These are phyloP conservation scores for Intellagama lesueurii DNA, from an alignment of 2,797 vertebrate genomes.

Conservation along the genomic window DNA sequence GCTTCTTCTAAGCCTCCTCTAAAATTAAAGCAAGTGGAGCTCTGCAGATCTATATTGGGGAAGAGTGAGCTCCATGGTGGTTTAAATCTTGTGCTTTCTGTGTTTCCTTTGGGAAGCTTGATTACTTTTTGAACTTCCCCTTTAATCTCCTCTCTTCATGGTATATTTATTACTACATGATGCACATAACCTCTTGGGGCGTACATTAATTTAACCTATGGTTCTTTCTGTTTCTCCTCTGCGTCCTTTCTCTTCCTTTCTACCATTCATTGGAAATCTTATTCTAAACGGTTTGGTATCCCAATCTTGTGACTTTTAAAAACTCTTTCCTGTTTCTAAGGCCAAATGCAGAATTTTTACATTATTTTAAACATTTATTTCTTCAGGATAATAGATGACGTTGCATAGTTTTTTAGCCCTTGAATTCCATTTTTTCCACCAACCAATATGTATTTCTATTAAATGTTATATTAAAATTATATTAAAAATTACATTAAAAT, in stretches of 20 bases:
- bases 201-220: conserved; percentile 61
- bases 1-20: background rate
- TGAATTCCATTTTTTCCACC: background rate
- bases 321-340: conserved; percentile 46
- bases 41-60: conserved; percentile 2
- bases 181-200: conserved; percentile 61
- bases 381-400: conserved; percentile 47
- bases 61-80: background rate
- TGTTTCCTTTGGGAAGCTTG: conserved; percentile 41
- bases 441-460: background rate
- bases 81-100: conserved; percentile 5
- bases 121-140: conserved; percentile 59
- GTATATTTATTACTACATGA: conserved; percentile 66
- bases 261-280: conserved; percentile 44
- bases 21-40: conserved; percentile 35
- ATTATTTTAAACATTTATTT: conserved; percentile 55
- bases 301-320: conserved; percentile 64
- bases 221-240: conserved; percentile 63
- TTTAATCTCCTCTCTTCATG: conserved; percentile 54
- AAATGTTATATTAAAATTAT: background rate
- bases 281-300: conserved; percentile 54
- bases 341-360: conserved; percentile 44
- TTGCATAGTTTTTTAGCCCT: background rate
- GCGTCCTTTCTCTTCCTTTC: conserved; percentile 64
- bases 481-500: background rate